Evolutionary conservation across 1,140 invertebrate genomes (phyloP).

Genomic region (Caenorhabditis tropicalis): DNA sequence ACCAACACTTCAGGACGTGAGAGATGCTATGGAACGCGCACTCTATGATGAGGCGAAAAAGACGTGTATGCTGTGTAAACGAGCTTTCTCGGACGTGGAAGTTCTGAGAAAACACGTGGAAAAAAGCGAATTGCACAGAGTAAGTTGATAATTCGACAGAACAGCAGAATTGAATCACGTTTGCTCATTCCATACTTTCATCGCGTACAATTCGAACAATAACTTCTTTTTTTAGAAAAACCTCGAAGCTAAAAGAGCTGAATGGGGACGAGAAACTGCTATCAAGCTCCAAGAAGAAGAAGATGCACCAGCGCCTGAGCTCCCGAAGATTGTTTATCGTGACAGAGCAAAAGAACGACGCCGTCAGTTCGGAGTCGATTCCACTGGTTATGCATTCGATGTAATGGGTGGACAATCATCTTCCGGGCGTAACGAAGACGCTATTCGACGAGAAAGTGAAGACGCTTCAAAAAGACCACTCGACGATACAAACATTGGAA

Average conservation of each 20-base stretch:
- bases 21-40: conserved; percentile 74
- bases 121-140: conserved; percentile 91
- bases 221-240: conserved; percentile 50
- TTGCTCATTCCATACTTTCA: no score
- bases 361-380: conserved; percentile 83
- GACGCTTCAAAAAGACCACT: conserved; percentile 56
- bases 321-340: conserved; percentile 78
- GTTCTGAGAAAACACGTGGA: conserved; percentile 88
- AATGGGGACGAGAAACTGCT: conserved; percentile 43
- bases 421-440: conserved; percentile 40
- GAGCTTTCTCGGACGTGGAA: conserved; percentile 89
- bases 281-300: conserved; percentile 26
- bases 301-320: conserved; percentile 22
- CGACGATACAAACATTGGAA: conserved; percentile 78
- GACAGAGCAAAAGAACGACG: conserved; percentile 94
- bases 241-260: conserved; percentile 45
- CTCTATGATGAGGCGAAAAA: conserved; percentile 86
- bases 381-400: conserved; percentile 48
- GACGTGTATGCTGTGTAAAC: conserved; percentile 92
- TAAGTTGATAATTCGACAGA: no score
- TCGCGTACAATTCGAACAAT: no score
- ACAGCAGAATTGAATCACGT: no score
- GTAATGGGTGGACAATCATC: conserved; percentile 18
- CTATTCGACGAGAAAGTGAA: conserved; percentile 49
- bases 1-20: conserved; percentile 55